phyloP scores from a whole-genome alignment of 2,797 vertebrate species.

The Leuciscus waleckii region DNA sequence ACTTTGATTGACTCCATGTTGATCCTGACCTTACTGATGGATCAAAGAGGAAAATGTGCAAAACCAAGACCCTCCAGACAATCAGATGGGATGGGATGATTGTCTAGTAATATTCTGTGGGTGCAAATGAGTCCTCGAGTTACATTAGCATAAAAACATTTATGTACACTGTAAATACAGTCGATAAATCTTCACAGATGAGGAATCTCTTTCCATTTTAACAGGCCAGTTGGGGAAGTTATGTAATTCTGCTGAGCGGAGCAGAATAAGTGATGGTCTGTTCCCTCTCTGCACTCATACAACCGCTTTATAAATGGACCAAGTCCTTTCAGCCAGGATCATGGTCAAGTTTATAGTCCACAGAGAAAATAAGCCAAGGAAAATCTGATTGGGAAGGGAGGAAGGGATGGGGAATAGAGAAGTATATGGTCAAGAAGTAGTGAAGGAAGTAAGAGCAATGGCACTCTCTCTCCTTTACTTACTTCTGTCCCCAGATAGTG shows the following conservation, averaged over 20 bases:
- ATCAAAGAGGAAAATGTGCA: slow-evolving; percentile 9
- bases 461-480: slow-evolving; percentile 6
- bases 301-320: slow-evolving; percentile 50
- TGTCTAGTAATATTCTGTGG: not conserved
- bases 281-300: slow-evolving; percentile 51
- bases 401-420: slow-evolving; percentile 40
- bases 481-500: slow-evolving; percentile 18
- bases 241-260: slow-evolving; percentile 37
- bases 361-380: slow-evolving; percentile 63
- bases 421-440: slow-evolving; percentile 9
- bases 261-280: slow-evolving; percentile 28
- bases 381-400: slow-evolving; percentile 20
- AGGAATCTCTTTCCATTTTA: not conserved
- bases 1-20: slow-evolving; percentile 34
- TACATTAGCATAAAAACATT: slow-evolving; percentile 6
- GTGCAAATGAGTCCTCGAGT: not conserved
- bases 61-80: slow-evolving; percentile 15
- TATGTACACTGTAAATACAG: not conserved
- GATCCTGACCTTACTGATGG: slow-evolving; percentile 8
- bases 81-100: not conserved
- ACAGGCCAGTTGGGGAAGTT: slow-evolving; percentile 34
- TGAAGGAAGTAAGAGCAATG: not conserved
- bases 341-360: slow-evolving; percentile 60
- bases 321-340: slow-evolving; percentile 66
- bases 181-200: not conserved